Evolutionary conservation across 2,113 vertebrate genomes (phyloP), one percentile per base, ranked within the genome.

Genomic region (Neopipo cinnamomea): DNA sequence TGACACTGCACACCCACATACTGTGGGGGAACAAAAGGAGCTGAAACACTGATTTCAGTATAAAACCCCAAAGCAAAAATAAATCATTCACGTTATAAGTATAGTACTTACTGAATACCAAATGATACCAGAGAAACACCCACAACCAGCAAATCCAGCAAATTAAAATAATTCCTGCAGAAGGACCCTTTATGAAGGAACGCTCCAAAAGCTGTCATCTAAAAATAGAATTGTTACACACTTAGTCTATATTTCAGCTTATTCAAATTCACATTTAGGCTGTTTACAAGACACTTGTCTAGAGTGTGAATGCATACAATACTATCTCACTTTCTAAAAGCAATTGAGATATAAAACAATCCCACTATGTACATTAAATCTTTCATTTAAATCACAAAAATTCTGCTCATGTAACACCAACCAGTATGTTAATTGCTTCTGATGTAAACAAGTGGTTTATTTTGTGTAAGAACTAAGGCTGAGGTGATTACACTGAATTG

Each of bases 131-230:
- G 98, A 50, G 99, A 99, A 55, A 99, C 99, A n/a, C 99, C 99
- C 66, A 99, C 99, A 66, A 99, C 99, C 97, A 99, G 96, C 97
- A 99, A 98, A 95, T 99, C 99, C 96, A 99, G 98, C 96, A 99
- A 98, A 97, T 99, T 99, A 97, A 99, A 99, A 97, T 99, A 99
- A 97, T 99, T 99, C 95, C 99, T 98, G 97, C 99, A 99, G 98
- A 99, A 99, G 65, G 99, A 99, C 66, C 99, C 99, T 98, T 99
- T 99, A 98, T 99, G 99, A 89, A 99, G 98, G 97, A 99, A 99
- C 19, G 99, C 99, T 96, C 99, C 99, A 76, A 99, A 99, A 46
- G 99, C 99, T 12, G 98, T 99, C 99, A 99, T 99, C 99, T 99
- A 98, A 71, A 96, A 97, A 96, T 22, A 98, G 90, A 98, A 97